Evolutionary conservation across 2,888 invertebrate species (phyloP).

Genomic region (Drosophila mayaguana): DNA sequence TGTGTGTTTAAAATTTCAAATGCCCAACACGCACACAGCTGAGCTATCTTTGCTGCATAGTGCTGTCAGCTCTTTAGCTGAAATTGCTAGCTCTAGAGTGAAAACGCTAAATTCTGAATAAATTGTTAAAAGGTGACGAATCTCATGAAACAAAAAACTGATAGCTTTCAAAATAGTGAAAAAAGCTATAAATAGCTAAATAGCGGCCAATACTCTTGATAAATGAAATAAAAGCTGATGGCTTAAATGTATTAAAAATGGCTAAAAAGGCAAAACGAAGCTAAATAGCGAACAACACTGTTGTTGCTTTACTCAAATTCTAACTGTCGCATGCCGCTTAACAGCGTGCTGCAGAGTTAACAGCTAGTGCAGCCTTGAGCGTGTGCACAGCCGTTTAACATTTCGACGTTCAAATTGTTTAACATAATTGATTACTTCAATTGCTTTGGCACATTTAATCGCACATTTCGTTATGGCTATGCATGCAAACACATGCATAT

Average conservation of each 20-base stretch:
- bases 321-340: slow-evolving; percentile 62
- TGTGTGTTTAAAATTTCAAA: slow-evolving; percentile 52
- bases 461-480: slow-evolving; percentile 33
- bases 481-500: background rate
- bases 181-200: background rate
- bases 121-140: background rate
- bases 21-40: slow-evolving; percentile 62
- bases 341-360: slow-evolving; percentile 29
- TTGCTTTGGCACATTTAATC: slow-evolving; percentile 35
- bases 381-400: slow-evolving; percentile 25
- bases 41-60: slow-evolving; percentile 15
- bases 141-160: too few species aligned
- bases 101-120: background rate
- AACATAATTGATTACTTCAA: slow-evolving; percentile 50
- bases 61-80: slow-evolving; percentile 2
- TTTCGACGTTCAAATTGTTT: slow-evolving; percentile 30
- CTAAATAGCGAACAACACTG: background rate
- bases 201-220: background rate
- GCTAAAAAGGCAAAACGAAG: too few species aligned
- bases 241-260: too few species aligned
- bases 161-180: background rate
- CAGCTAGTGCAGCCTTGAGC: slow-evolving; percentile 38
- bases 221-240: too few species aligned
- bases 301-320: slow-evolving; percentile 49
- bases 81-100: slow-evolving; percentile 1